Percentiles rank a stretch among this genome's conserved stretches.
phyloP scores from a whole-genome alignment of 2,113 vertebrate genomes.

The Pachypanchax playfairii region DNA sequence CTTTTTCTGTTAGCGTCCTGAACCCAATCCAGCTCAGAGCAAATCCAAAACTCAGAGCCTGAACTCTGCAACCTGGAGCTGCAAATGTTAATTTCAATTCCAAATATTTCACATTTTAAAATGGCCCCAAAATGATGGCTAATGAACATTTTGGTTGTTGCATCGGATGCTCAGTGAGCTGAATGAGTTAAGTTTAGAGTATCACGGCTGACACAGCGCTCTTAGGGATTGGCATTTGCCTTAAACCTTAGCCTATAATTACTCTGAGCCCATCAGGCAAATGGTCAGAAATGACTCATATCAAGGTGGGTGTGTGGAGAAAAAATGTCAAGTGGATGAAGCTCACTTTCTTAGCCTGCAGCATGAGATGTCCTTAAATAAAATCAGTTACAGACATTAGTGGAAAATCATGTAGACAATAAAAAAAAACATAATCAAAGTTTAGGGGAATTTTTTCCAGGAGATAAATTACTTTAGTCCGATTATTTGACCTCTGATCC shows the following conservation, averaged over 20 bases:
- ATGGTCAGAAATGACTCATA: conserved; percentile 74
- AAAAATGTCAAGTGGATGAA: conserved; percentile 37
- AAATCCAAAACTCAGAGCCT: conserved; percentile 47
- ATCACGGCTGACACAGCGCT: conserved; percentile 58
- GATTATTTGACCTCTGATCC: conserved; percentile 53
- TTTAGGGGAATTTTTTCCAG: conserved; percentile 38
- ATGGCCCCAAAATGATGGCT: conserved; percentile 14
- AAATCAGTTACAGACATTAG: conserved; percentile 58
- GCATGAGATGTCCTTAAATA: conserved; percentile 45
- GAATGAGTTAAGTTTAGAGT: conserved; percentile 52
- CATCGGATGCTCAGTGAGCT: conserved; percentile 19
- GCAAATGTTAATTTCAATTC: conserved; percentile 32
- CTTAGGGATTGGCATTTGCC: conserved; percentile 56
- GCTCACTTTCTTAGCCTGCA: conserved; percentile 58
- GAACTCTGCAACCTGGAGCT: conserved; percentile 64
- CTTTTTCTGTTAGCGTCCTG: conserved; percentile 46
- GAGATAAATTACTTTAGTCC: conserved; percentile 58
- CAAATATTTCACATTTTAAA: conserved; percentile 43
- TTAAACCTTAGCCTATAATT: conserved; percentile 71
- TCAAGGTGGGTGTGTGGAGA: conserved; percentile 49
- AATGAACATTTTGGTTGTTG: not conserved
- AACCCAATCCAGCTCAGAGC: conserved; percentile 52
- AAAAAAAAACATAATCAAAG: conserved; percentile 39
- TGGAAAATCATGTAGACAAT: conserved; percentile 29
- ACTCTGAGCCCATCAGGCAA: conserved; percentile 64